Evolutionary conservation across 2,888 invertebrate species (phyloP).

Genomic region (Epistrophe eligans): DNA sequence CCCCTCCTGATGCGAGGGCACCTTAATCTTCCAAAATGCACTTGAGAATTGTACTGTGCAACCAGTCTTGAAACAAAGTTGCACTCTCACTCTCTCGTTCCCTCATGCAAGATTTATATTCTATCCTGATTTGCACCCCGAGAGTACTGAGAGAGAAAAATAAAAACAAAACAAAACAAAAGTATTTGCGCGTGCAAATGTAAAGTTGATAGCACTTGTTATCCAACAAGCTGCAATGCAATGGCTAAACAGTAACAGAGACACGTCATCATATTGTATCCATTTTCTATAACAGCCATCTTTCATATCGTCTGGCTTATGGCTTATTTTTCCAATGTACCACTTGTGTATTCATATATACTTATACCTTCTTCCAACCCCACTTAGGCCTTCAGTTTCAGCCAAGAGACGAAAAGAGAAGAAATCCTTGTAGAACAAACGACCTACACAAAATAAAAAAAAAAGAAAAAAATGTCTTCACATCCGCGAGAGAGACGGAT

Average conservation of each 20-base stretch:
- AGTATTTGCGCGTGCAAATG: constrained; percentile 49
- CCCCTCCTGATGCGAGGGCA: background rate
- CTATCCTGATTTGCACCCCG: background rate
- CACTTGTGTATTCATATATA: background rate
- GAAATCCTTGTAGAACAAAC: constrained; percentile 17
- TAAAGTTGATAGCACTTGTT: constrained; percentile 62
- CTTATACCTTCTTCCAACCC: background rate
- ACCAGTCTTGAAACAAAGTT: background rate
- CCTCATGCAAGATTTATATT: too few species aligned
- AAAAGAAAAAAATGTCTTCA: background rate
- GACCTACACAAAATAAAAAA: background rate
- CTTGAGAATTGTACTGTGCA: background rate
- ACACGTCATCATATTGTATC: constrained; percentile 26
- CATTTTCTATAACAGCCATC: background rate
- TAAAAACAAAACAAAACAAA: background rate
- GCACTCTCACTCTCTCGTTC: too few species aligned
- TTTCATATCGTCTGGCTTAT: constrained; percentile 19
- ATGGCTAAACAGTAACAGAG: constrained; percentile 49
- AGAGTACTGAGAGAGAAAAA: background rate
- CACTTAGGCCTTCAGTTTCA: background rate
- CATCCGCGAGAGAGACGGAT: constrained; percentile 7
- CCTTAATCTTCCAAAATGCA: background rate
- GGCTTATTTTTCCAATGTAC: background rate
- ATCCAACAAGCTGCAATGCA: constrained; percentile 37
- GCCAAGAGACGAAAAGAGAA: background rate